phyloP scores from a whole-genome alignment of 1,140 invertebrate species.

The Phymastichus coffea region DNA sequence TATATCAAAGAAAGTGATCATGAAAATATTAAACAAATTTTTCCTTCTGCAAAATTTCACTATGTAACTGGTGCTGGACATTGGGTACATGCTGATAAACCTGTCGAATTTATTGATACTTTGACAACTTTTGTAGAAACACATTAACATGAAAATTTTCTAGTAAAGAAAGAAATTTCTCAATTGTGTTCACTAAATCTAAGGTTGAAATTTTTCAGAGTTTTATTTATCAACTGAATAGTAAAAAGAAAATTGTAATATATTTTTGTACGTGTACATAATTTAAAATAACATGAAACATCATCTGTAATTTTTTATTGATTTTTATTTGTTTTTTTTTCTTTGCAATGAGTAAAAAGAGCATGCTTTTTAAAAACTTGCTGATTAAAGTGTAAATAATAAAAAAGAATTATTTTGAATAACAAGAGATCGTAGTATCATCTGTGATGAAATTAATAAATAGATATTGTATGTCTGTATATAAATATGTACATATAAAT shows the following conservation, averaged over 20 bases:
- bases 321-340: conserved; percentile 29
- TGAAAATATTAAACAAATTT: conserved; percentile 68
- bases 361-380: conserved; percentile 23
- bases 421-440: conserved; percentile 11
- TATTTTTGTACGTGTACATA: conserved; percentile 29
- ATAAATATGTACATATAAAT: conserved; percentile 29
- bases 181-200: conserved; percentile 26
- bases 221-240: no score
- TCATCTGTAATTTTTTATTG: no score
- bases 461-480: conserved; percentile 22
- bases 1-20: conserved; percentile 74
- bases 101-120: conserved; percentile 72
- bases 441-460: conserved; percentile 20
- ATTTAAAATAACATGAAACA: conserved; percentile 15
- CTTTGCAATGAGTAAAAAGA: conserved; percentile 1
- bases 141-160: neutral
- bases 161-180: conserved; percentile 3
- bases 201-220: no score
- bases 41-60: conserved; percentile 73
- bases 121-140: conserved; percentile 43
- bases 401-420: conserved; percentile 28
- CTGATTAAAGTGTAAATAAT: no score
- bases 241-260: conserved; percentile 18
- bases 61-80: conserved; percentile 82
- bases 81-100: conserved; percentile 91